phyloP scores from a whole-genome alignment of 2,888 invertebrate genomes.

The Drosophila leonis region DNA sequence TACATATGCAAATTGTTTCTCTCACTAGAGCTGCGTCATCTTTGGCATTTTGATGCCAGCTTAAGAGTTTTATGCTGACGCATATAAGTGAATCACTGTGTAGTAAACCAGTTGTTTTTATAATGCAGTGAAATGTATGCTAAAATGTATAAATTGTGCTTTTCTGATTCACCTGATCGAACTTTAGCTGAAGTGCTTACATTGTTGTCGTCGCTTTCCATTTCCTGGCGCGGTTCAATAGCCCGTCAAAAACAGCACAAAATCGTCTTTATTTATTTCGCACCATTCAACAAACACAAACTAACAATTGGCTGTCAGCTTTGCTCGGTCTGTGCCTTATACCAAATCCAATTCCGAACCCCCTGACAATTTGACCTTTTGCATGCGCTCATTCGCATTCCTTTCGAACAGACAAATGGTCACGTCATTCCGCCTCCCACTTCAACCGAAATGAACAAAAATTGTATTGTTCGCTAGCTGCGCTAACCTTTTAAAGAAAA shows the following conservation, averaged over 20 bases:
- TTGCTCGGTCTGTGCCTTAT: too few species aligned
- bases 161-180: slow-evolving; percentile 49
- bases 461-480: slow-evolving; percentile 51
- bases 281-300: slow-evolving; percentile 44
- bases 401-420: slow-evolving; percentile 34
- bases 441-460: slow-evolving; percentile 51
- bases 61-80: slow-evolving; percentile 53
- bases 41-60: slow-evolving; percentile 22
- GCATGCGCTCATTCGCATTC: slow-evolving; percentile 45
- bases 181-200: slow-evolving; percentile 9
- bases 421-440: slow-evolving; percentile 30
- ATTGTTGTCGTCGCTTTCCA: slow-evolving; percentile 8
- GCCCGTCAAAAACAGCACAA: slow-evolving; percentile 35
- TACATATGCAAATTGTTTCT: slow-evolving; percentile 49
- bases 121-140: slow-evolving; percentile 6
- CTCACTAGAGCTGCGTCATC: slow-evolving; percentile 28
- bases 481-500: slow-evolving; percentile 39
- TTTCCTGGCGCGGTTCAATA: slow-evolving; percentile 36
- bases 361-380: slow-evolving; percentile 51
- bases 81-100: slow-evolving; percentile 54
- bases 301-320: slow-evolving; percentile 36
- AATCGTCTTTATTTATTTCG: slow-evolving; percentile 44
- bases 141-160: slow-evolving; percentile 63
- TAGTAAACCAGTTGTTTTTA: not conserved
- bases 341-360: slow-evolving; percentile 5